These are phyloP conservation scores for Parazoanthus atlanticus DNA, from an alignment of 92 coral and sea anemone species.

Conservation along the genomic window DNA sequence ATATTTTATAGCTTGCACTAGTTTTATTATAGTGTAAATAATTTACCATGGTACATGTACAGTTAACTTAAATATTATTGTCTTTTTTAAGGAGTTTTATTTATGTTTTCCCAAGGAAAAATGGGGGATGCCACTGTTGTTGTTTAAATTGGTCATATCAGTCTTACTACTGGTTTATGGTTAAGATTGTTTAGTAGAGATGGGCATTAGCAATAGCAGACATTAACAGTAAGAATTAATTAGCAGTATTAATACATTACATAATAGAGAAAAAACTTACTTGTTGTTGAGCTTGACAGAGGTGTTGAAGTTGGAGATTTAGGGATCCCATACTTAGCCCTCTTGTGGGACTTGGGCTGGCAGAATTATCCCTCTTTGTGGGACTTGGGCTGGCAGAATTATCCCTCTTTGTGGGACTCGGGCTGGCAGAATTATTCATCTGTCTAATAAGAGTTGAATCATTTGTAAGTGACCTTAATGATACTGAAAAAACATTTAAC, in stretches of 20 bases:
- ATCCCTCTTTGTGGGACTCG: conserved; percentile 16
- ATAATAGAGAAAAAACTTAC: conserved; percentile 49
- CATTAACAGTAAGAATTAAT: conserved; percentile 55
- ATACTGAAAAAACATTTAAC: conserved; percentile 45
- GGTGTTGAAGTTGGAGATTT: conserved; percentile 55
- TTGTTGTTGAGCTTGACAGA: conserved; percentile 48
- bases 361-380: too few relatives aligned
- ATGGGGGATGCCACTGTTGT: conserved; percentile 41
- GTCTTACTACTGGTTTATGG: conserved; percentile 52
- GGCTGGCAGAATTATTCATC: conserved; percentile 48
- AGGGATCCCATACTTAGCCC: conserved; percentile 53
- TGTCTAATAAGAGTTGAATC: conserved; percentile 49
- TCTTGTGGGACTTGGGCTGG: too few relatives aligned
- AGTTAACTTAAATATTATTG: conserved; percentile 38
- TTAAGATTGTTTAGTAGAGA: conserved; percentile 46
- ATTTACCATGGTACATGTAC: conserved; percentile 46
- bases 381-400: conserved; percentile 50
- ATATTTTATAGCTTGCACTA: conserved; percentile 49
- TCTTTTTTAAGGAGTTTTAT: conserved; percentile 30
- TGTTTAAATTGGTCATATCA: conserved; percentile 41
- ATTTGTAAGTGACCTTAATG: conserved; percentile 49
- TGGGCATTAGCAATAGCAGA: conserved; percentile 46
- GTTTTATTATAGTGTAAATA: conserved; percentile 46
- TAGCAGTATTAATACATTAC: conserved; percentile 50
- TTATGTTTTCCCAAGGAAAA: conserved; percentile 34